phyloP scores from a whole-genome alignment of 2,113 vertebrate genomes.

The Pygoscelis adeliae region DNA sequence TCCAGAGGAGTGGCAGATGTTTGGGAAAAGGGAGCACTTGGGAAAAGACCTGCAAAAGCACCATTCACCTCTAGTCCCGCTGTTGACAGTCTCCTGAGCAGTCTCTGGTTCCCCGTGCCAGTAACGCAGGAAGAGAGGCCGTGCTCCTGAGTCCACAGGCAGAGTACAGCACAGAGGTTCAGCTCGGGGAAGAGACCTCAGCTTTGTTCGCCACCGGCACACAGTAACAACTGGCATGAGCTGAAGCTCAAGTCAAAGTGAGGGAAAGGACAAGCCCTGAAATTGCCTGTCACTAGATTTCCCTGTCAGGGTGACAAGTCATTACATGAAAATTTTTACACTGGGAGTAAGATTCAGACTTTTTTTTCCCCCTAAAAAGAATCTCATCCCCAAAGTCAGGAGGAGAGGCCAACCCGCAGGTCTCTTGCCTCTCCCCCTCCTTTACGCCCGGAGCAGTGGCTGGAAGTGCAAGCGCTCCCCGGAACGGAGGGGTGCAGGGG shows the following conservation, averaged over 20 bases:
- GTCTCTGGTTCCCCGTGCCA: neutral
- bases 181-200: neutral
- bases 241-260: neutral
- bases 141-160: accelerated
- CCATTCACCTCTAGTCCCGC: neutral
- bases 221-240: accelerated
- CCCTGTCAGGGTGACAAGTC: neutral
- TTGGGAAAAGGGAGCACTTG: neutral
- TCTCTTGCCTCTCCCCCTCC: neutral
- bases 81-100: neutral
- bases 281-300: neutral
- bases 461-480: neutral
- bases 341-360: neutral
- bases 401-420: neutral
- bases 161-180: neutral
- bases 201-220: neutral
- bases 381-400: neutral
- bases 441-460: accelerated
- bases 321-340: neutral
- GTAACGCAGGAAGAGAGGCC: accelerated
- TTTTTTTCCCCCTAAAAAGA: neutral
- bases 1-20: neutral
- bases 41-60: neutral
- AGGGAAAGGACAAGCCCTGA: neutral
- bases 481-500: accelerated